Percentiles rank a stretch among this genome's conserved stretches.
Evolutionary conservation across 2,113 vertebrate species (phyloP).

Genomic region (Pantherophis guttatus): DNA sequence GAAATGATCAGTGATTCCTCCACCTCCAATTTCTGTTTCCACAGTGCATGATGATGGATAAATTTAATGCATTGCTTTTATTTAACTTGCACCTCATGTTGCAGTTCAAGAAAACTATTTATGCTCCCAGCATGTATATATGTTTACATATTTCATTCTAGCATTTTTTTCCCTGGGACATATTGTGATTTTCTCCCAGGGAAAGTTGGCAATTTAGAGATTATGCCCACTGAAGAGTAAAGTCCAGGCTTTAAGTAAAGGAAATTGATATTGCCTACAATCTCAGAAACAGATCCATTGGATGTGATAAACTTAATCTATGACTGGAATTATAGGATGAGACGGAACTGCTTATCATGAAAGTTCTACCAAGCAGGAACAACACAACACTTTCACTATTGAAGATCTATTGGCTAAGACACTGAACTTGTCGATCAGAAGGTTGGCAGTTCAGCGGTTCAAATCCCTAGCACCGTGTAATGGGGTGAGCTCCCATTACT

Average conservation of each 20-base stretch:
- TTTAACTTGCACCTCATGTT: not conserved
- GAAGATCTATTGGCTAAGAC: not conserved
- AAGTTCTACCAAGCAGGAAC: not conserved
- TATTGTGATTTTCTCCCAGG: not conserved
- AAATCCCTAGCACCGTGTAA: no score
- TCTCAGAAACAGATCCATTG: not conserved
- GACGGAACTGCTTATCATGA: not conserved
- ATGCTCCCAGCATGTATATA: not conserved
- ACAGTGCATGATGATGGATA: not conserved
- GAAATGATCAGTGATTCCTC: not conserved
- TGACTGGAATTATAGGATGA: not conserved
- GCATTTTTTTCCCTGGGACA: not conserved
- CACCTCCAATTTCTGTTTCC: not conserved
- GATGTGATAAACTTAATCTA: not conserved
- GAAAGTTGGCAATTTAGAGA: not conserved
- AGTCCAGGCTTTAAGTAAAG: not conserved
- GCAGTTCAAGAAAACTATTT: not conserved
- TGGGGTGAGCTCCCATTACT: no score
- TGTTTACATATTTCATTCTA: not conserved
- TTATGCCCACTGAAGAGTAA: not conserved
- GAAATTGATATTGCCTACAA: not conserved
- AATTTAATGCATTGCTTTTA: not conserved
- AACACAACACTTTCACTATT: not conserved
- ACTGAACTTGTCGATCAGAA: no score
- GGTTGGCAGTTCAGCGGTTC: no score